Evolutionary conservation across 2,113 vertebrate species (phyloP).

Genomic region (Cyanoramphus novaezelandiae): DNA sequence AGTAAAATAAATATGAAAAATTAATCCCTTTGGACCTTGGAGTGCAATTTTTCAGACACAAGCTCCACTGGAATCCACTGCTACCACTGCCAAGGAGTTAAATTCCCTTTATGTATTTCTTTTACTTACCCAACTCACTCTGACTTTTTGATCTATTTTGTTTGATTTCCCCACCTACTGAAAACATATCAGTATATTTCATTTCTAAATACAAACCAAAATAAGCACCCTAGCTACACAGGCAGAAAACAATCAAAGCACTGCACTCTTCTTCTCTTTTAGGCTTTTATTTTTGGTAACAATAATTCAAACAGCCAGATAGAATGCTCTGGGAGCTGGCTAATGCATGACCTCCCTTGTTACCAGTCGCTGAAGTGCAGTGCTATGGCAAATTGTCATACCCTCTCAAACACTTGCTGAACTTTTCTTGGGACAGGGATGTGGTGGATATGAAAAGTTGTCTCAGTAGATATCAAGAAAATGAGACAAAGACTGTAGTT

Average conservation of each 20-base stretch:
- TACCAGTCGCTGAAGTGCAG: not conserved
- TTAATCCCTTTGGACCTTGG: constrained; percentile 23
- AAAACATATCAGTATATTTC: not conserved
- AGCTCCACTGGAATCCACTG: constrained; percentile 34
- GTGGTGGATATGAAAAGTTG: not conserved
- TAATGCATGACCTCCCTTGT: not conserved
- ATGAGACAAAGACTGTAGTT: not conserved
- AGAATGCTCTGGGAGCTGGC: not conserved
- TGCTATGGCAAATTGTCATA: not conserved
- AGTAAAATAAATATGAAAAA: constrained; percentile 63
- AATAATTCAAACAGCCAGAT: not conserved
- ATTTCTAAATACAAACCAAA: constrained; percentile 8
- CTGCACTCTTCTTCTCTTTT: not conserved
- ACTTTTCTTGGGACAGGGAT: not conserved
- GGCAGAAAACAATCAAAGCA: not conserved
- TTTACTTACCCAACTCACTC: constrained; percentile 21
- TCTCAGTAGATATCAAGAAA: not conserved
- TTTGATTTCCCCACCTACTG: not conserved
- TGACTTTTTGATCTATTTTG: not conserved
- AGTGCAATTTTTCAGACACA: constrained; percentile 37
- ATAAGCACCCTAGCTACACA: not conserved
- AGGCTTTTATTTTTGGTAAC: not conserved
- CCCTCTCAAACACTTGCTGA: not conserved
- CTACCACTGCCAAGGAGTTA: constrained; percentile 17
- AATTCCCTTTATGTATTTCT: constrained; percentile 20